These are phyloP conservation scores for Melanaphis sacchari DNA, from an alignment of 1,140 invertebrate genomes.

Conservation along the genomic window DNA sequence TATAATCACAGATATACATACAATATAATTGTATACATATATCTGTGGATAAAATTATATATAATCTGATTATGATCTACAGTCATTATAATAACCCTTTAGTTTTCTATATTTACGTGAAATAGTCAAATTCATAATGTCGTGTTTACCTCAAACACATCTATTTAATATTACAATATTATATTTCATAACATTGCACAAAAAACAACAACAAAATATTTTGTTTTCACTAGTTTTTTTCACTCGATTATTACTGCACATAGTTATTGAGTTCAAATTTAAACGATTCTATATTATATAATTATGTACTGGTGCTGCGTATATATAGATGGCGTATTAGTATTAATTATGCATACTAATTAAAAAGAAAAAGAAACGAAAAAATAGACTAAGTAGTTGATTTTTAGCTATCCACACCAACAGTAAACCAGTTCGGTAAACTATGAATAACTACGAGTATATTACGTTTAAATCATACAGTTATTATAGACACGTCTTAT, in stretches of 20 bases:
- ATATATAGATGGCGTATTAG: background rate
- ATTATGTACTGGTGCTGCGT: background rate
- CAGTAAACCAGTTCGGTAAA: slow-evolving; percentile 12
- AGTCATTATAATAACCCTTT: background rate
- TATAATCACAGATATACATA: no score
- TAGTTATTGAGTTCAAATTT: background rate
- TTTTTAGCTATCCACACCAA: background rate
- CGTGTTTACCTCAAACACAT: background rate
- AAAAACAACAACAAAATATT: background rate
- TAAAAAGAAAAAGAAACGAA: slow-evolving; percentile 4
- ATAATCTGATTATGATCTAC: background rate
- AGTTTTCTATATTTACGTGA: background rate
- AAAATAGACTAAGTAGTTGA: background rate
- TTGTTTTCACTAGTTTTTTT: background rate
- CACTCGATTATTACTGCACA: background rate
- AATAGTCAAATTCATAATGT: background rate
- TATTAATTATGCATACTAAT: background rate
- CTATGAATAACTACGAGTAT: background rate
- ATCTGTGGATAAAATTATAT: background rate
- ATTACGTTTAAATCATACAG: background rate
- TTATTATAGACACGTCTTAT: background rate
- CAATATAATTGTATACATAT: no score
- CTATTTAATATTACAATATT: background rate
- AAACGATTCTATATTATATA: background rate
- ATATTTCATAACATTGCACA: background rate